Evolutionary conservation across 2,797 vertebrate species (phyloP).

Genomic region (Falco naumanni): DNA sequence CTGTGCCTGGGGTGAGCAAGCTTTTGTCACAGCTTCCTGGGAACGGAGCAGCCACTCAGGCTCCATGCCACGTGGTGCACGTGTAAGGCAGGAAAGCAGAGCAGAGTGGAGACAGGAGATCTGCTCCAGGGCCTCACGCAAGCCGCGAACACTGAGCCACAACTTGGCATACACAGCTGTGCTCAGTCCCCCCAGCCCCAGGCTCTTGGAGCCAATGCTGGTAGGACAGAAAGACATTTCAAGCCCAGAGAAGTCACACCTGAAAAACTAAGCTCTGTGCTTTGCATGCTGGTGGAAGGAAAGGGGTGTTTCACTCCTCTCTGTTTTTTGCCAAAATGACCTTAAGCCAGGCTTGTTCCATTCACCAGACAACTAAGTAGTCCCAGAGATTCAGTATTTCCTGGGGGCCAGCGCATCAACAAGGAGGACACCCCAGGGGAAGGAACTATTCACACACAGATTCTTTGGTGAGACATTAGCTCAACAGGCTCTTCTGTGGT

Average conservation of each 20-base stretch:
- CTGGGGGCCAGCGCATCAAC: neutral
- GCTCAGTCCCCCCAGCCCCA: fast-evolving
- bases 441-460: neutral
- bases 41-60: neutral
- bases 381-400: neutral
- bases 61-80: fast-evolving
- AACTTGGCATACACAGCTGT: neutral
- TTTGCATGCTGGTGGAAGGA: neutral
- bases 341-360: neutral
- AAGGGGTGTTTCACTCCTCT: neutral
- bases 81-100: neutral
- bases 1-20: neutral
- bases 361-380: neutral
- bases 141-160: neutral
- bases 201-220: neutral
- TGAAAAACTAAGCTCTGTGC: neutral
- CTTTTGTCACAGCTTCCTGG: neutral
- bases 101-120: neutral
- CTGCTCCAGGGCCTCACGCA: neutral
- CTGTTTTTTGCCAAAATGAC: neutral
- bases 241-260: neutral
- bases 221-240: neutral
- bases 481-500: neutral
- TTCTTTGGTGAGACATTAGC: neutral
- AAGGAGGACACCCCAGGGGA: neutral